Evolutionary conservation across 2,113 vertebrate species (phyloP), one percentile per base, ranked within the genome.

Genomic region (Saccopteryx leptura): DNA sequence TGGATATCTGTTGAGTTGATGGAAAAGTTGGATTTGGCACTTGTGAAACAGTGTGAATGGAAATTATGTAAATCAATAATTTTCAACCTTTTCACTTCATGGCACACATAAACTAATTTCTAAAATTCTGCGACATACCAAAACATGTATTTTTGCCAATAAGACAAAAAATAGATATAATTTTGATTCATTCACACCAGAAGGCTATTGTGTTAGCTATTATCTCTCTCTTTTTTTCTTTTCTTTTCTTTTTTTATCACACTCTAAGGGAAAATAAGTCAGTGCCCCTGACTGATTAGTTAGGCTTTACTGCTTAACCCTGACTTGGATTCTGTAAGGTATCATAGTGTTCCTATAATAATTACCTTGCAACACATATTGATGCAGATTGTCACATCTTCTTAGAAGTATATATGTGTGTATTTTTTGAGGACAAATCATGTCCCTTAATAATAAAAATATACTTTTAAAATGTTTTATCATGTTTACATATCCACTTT

Each of bases 381-480:
- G 24, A 18, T 31, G 6, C 5, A 39, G 31, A 50, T 33, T 52
- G 74, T 71, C 65, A 80, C 46, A 61, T 63, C 65, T 63, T 80
- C 54, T n/a, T 31, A 63, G 46, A 72, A 63, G 5, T 4, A 28
- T 61, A 12, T 52, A 28, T 76, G 9, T 60, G 80, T 72, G 15
- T 50, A 19, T 78, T 21, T 82, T 74, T 10, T 63, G 5, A 74
- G 31, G 28, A 72, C 23, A 91, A 90, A 33, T 24, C 56, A 91
- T 91, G 46, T 28, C 46, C 56, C 46, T 91, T 74, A 72, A 74
- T 50, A 58, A 85, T 69, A 50, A 68, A 78, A 93, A 83, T 48
- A 79, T 10, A 75, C 65, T 26, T 58, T n/a, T 19, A 15, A 60
- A 86, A 79, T 78, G 39, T 28, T 79, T 86, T 33, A 78, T 33